Evolutionary conservation across 1,140 invertebrate genomes (phyloP), one percentile per base, ranked within the genome.

Genomic region (Drosophila guanche): DNA sequence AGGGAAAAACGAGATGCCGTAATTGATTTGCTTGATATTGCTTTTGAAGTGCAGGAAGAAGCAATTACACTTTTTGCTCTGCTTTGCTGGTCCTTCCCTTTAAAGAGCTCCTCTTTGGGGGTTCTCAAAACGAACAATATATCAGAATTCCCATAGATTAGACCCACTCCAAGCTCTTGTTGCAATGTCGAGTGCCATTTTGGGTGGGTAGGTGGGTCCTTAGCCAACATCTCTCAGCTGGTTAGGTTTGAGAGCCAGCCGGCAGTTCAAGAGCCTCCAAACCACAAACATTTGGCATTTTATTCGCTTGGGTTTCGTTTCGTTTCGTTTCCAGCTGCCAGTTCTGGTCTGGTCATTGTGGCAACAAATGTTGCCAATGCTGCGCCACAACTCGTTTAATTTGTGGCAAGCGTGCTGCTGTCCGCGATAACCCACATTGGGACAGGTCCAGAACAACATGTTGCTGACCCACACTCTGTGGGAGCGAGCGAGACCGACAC

Each of bases 391-490:
- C 81, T 85, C 77, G 77, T 85, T 85, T 85, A 86, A 85, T 85
- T 85, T 85, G 81, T 52, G 81, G 81, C 77, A 65, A 52, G 10
- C 59, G n/a, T 14, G 60, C 41, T 53, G 62, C 54, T 40, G 50
- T 56, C 56, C 70, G 56, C 37, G 68, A 52, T 88, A 86, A 72
- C 77, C 77, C 83, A 88, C 81, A 75, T 86, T 61, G 54, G 27
- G n/a, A 12, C 51, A 47, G 37, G 23, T n/a, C 48, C 57, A 50
- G 48, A 58, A 53, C 83, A 86, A 88, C 78, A 86, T 86, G 81
- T 86, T 86, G 81, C 81, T 86, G 83, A 86, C 81, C 81, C 74
- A 85, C 41, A 85, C n/a, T n/a, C n/a, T n/a, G n/a, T n/a, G n/a
- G n/a, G 27, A 53, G 29, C 46, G 42, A 40, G 22, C 61, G 53